Evolutionary conservation across 2,888 invertebrate species (phyloP).

Genomic region (Perizoma flavofasciatum): DNA sequence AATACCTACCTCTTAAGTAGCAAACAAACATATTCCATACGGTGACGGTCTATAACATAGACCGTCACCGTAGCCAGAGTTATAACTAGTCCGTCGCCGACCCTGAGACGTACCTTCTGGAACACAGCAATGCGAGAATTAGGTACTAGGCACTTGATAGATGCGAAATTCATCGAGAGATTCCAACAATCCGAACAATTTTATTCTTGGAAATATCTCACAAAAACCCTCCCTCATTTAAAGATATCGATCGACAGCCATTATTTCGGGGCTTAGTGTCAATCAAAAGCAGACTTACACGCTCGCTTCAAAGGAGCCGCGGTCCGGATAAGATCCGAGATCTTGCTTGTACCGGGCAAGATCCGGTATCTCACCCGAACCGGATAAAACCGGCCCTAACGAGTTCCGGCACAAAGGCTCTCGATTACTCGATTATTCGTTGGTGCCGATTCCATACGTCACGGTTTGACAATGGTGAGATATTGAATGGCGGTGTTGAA

Average conservation of each 20-base stretch:
- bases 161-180: neutral
- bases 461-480: slow-evolving; percentile 22
- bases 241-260: slow-evolving; percentile 47
- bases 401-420: slow-evolving; percentile 56
- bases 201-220: slow-evolving; percentile 14
- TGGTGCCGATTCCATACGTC: slow-evolving; percentile 35
- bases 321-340: slow-evolving; percentile 42
- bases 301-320: slow-evolving; percentile 49
- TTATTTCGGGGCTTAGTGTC: slow-evolving; percentile 67
- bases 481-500: slow-evolving; percentile 18
- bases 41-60: no score
- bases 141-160: no score
- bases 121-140: no score
- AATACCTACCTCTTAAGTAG: no score
- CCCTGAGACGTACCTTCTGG: no score
- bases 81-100: no score
- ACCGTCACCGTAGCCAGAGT: no score
- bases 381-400: slow-evolving; percentile 56
- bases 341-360: no score
- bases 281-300: slow-evolving; percentile 63
- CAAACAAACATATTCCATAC: no score
- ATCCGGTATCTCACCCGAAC: slow-evolving; percentile 46
- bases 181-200: slow-evolving; percentile 13
- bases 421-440: slow-evolving; percentile 54
- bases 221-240: slow-evolving; percentile 34